phyloP scores from a whole-genome alignment of 2,888 invertebrate species.

The Perizoma flavofasciatum region DNA sequence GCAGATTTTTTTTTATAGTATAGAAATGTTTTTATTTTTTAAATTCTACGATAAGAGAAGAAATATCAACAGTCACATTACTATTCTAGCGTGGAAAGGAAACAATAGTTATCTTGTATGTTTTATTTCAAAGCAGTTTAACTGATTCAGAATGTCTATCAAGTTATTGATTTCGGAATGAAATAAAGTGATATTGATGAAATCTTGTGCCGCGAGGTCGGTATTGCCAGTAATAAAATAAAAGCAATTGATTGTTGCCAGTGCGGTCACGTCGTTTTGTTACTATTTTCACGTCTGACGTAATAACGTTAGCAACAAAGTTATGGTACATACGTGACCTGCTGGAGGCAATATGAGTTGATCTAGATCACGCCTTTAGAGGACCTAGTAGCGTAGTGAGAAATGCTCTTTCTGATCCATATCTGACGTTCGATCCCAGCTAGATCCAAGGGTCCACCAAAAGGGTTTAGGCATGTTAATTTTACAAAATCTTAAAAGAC shows the following conservation, averaged over 20 bases:
- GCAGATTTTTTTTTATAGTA: too few relatives aligned
- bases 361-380: constrained; percentile 26
- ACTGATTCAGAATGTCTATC: background rate
- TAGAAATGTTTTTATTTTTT: too few relatives aligned
- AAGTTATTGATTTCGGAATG: constrained; percentile 8
- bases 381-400: constrained; percentile 6
- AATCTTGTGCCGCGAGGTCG: constrained; percentile 54
- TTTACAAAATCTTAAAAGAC: too few relatives aligned
- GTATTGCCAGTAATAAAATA: constrained; percentile 69
- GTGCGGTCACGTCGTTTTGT: constrained; percentile 81
- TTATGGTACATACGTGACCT: constrained; percentile 77
- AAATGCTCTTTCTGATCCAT: background rate
- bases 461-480: too few relatives aligned
- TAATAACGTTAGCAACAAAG: constrained; percentile 81
- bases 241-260: constrained; percentile 80
- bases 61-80: too few relatives aligned
- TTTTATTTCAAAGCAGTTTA: too few relatives aligned
- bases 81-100: too few relatives aligned
- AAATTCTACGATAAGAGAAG: too few relatives aligned
- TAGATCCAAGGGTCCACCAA: background rate
- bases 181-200: constrained; percentile 33
- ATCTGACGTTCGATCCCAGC: background rate
- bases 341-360: constrained; percentile 48
- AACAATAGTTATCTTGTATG: too few relatives aligned
- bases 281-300: constrained; percentile 82